phyloP scores from a whole-genome alignment of 2,888 invertebrate species.

The Pseudococcus jackbeardsleyi region DNA sequence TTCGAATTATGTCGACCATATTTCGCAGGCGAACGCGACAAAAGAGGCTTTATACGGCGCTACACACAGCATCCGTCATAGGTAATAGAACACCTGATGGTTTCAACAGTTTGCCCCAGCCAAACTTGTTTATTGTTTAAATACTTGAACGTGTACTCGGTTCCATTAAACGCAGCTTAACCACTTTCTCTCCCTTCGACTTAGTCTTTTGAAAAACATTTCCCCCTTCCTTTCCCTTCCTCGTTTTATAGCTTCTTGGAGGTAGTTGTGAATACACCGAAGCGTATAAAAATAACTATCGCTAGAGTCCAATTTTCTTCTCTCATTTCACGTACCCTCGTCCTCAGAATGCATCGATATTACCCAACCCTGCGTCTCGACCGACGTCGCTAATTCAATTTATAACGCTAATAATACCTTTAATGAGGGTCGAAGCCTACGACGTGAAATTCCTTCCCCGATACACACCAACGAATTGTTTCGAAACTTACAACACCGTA shows the following conservation, averaged over 20 bases:
- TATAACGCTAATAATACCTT: conserved; percentile 45
- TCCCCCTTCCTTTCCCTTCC: not conserved
- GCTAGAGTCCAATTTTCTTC: not conserved
- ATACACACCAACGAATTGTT: conserved; percentile 24
- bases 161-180: conserved; percentile 26
- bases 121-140: conserved; percentile 47
- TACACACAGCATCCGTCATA: not conserved
- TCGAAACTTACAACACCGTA: conserved; percentile 15
- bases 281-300: not conserved
- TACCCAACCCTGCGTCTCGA: not conserved
- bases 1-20: conserved; percentile 39
- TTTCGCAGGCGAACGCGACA: conserved; percentile 20
- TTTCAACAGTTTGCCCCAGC: conserved; percentile 3
- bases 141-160: conserved; percentile 18
- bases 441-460: conserved; percentile 26
- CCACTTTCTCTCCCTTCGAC: not conserved
- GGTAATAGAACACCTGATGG: conserved; percentile 45
- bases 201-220: not conserved
- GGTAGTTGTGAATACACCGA: not conserved
- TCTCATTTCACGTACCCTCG: not conserved
- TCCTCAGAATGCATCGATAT: not conserved
- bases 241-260: no score
- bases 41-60: conserved; percentile 3
- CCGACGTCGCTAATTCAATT: conserved; percentile 11
- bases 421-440: conserved; percentile 26